Evolutionary conservation across 2,888 invertebrate species (phyloP), one percentile per base, ranked within the genome.

Genomic region (Spodoptera exigua): DNA sequence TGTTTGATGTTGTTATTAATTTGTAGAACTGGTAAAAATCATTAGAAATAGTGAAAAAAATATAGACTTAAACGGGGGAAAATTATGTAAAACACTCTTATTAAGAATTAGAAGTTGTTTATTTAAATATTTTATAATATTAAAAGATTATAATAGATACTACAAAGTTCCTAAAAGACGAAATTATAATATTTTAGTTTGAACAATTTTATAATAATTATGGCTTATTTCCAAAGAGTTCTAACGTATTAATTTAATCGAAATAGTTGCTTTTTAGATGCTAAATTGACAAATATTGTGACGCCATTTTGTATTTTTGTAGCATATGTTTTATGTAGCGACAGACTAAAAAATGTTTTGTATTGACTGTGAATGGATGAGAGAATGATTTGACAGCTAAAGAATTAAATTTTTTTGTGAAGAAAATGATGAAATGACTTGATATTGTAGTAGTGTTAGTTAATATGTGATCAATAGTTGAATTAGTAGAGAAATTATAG

Each of bases 21-120:
- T 16, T 58, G 2, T 49, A 57, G 17, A 55, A 61, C 64, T 72
- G 64, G 36, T 52, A 14, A 49, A n/a, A 44, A 54, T 16, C 13
- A 60, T 69, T 76, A 67, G 54, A 49, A 49, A 39, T 67, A 76
- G 39, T 34, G 12, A 32, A 70, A 56, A 32, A 43, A 45, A 21
- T 11, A 45, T 70, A 74, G 67, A 60, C 51, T 53, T 55, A 63
- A 58, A 64, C 70, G 63, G 74, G 70, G 70, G 60, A 69, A 64
- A 61, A 77, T 32, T 74, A 27, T 27, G 75, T 74, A 70, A 66
- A 76, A 75, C 77, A 75, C 75, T 68, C 77, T 77, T 75, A 54
- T 63, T 43, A 39, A 51, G 61, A 57, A 60, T 48, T 77, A 76
- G 56, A 59, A 55, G 34, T 18, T 65, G 58, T 73, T 18, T 65